Evolutionary conservation across 1,140 invertebrate species (phyloP), one percentile per base, ranked within the genome.

Genomic region (Drosophila miranda): DNA sequence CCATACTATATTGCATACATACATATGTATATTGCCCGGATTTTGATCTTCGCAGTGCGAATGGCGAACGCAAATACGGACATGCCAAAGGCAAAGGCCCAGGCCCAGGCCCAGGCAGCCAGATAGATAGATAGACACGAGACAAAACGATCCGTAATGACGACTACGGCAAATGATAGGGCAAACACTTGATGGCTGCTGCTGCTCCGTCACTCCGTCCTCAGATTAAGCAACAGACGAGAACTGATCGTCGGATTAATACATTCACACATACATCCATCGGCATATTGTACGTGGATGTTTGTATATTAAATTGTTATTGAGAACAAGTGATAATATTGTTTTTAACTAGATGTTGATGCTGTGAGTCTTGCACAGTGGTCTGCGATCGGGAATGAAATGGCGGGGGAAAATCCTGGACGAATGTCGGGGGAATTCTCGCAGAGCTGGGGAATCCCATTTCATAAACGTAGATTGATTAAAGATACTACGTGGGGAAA

Each of bases 271-370:
- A 49, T 56, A 45, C 43, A 62, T 45, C 21, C 34, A 38, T 13
- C 11, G 34, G 34, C 11, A 13, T 38, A 38, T 38, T 38, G 34
- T 38, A 38, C 9, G 34, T 38, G 34, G 34, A 38, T 23, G 46
- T 56, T 59, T 68, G 73, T 71, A 70, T 84, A 79, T 79, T 79
- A 55, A 77, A 77, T 81, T 86, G 82, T 86, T 89, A 90, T 90
- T 90, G 88, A 89, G 89, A 88, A 90, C 88, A 90, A 90, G 89
- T 70, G 89, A 90, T 90, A 90, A 90, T 90, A 90, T 90, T 90
- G 89, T 90, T 88, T 88, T 90, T 90, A 90, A 90, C 84, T 90
- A 90, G 89, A 90, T 90, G 88, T 90, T 75, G 81, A 77, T 89
- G 83, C 66, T 69, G 60, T 56, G 61, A 51, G 71, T 45, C 55